A percentile compares a stretch with the other conserved stretches of the same genome.
These are phyloP conservation scores for Torymus texanus DNA, from an alignment of 2,888 invertebrate genomes.

Conservation along the genomic window DNA sequence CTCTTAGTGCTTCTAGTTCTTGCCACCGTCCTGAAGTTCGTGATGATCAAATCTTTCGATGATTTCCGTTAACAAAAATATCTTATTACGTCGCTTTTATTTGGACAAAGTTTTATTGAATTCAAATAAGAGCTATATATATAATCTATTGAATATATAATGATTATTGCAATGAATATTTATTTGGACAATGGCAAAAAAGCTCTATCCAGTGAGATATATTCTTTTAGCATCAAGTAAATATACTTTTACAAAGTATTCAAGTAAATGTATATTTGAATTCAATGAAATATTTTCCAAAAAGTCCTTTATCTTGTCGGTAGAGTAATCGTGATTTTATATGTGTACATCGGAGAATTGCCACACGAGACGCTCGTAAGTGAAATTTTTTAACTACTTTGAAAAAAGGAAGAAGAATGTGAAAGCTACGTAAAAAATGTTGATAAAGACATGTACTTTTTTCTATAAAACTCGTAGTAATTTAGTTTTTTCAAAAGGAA, in stretches of 20 bases:
- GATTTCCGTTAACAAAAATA: neutral
- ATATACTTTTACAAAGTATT: constrained; percentile 12
- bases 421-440: constrained; percentile 7
- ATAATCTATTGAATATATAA: neutral
- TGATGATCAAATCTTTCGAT: neutral
- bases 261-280: constrained; percentile 21
- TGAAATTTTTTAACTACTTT: constrained; percentile 44
- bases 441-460: constrained; percentile 38
- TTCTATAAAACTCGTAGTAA: constrained; percentile 25
- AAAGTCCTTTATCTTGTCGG: constrained; percentile 1
- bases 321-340: constrained; percentile 35
- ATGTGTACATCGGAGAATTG: constrained; percentile 9
- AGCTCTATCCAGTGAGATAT: no score
- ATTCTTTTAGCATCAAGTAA: neutral
- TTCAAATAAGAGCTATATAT: neutral
- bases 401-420: constrained; percentile 19
- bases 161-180: no score
- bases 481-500: constrained; percentile 24
- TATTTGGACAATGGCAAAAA: no score
- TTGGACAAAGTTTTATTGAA: constrained; percentile 10
- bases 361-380: constrained; percentile 19
- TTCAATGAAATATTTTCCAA: constrained; percentile 7
- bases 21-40: constrained; percentile 24
- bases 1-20: constrained; percentile 67
- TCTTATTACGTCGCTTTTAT: neutral